Conservation (phyloP, 2,113 vertebrate genomes). For the Pandion haliaetus region DNA sequence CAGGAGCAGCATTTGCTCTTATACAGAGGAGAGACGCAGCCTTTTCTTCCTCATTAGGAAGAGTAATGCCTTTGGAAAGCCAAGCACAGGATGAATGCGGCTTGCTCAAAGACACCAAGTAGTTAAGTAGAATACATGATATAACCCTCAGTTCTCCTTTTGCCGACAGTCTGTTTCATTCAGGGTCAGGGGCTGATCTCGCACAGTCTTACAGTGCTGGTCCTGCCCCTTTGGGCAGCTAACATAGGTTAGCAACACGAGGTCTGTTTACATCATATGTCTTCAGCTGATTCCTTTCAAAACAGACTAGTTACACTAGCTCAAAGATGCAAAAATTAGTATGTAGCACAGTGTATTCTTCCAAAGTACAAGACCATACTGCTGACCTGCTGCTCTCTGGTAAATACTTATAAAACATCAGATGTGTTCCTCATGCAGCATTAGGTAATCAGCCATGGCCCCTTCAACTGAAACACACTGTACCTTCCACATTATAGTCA, state of each 20-base stretch:
- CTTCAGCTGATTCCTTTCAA: background rate
- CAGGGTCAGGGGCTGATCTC: background rate
- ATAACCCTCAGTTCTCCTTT: background rate
- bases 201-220: background rate
- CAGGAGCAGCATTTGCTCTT: background rate
- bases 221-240: background rate
- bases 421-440: background rate
- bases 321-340: background rate
- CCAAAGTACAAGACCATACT: background rate
- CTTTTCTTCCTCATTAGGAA: background rate
- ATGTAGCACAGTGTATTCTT: background rate
- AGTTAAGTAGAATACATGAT: background rate
- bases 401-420: background rate
- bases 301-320: background rate
- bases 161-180: background rate
- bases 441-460: background rate
- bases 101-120: background rate
- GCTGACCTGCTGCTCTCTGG: constrained; percentile 8
- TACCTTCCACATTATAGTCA: background rate
- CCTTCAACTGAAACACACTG: background rate
- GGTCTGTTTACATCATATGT: background rate
- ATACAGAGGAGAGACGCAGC: background rate
- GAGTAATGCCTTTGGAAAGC: background rate
- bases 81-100: background rate
- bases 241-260: background rate